Conservation (phyloP, 2,888 invertebrate genomes). For the Plagodis dolabraria region DNA sequence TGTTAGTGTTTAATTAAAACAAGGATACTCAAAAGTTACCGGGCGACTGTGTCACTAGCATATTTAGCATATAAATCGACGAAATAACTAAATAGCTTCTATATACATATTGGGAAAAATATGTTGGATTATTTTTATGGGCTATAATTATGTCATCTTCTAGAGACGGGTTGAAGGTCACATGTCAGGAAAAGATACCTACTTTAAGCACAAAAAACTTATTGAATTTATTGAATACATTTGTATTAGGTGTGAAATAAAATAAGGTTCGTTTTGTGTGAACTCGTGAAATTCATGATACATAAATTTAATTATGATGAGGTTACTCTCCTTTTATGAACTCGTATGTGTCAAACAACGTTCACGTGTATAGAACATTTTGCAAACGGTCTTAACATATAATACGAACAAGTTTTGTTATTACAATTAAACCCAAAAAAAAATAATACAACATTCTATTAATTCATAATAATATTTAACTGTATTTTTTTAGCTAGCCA, state of each 20-base stretch:
- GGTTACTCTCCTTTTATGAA: too few species aligned
- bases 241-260: not conserved
- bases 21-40: slow-evolving; percentile 10
- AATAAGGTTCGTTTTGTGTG: not conserved
- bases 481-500: too few species aligned
- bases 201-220: not conserved
- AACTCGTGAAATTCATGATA: too few species aligned
- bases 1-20: not conserved
- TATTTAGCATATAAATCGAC: slow-evolving; percentile 25
- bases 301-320: too few species aligned
- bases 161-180: slow-evolving; percentile 17
- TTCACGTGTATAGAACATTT: too few species aligned
- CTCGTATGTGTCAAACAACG: too few species aligned
- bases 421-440: too few species aligned
- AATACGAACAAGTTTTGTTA: too few species aligned
- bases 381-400: too few species aligned
- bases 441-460: too few species aligned
- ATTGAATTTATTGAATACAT: not conserved
- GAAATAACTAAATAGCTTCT: slow-evolving; percentile 13
- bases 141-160: slow-evolving; percentile 18
- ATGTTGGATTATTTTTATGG: slow-evolving; percentile 4
- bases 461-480: too few species aligned
- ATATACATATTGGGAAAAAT: slow-evolving; percentile 4
- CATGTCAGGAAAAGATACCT: slow-evolving; percentile 15
- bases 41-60: not conserved